These are phyloP conservation scores for Rhodinocichla rosea DNA, from an alignment of 2,113 vertebrate species.

Conservation along the genomic window DNA sequence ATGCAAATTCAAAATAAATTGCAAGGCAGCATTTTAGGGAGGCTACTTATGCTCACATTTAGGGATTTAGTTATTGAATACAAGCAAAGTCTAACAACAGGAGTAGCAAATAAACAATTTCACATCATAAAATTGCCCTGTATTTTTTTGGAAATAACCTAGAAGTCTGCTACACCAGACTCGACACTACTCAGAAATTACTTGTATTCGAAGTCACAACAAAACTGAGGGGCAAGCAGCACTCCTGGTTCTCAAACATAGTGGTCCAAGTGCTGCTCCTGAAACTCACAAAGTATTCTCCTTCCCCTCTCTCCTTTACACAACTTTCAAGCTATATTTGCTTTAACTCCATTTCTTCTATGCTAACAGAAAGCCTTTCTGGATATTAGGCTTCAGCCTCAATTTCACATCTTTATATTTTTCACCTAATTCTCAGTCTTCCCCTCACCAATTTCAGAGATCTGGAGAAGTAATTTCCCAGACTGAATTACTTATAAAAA, in stretches of 20 bases:
- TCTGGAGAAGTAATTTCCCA: constrained; percentile 17
- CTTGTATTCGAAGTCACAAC: neutral
- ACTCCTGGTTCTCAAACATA: neutral
- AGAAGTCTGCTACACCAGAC: neutral
- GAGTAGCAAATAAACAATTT: neutral
- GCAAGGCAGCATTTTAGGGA: neutral
- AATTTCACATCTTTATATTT: neutral
- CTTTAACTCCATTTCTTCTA: neutral
- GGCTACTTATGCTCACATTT: neutral
- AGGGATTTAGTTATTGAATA: neutral
- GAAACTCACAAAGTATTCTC: neutral
- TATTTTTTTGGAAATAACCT: neutral
- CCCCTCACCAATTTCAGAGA: neutral
- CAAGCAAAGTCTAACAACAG: neutral
- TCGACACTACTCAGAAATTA: neutral
- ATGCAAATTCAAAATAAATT: neutral
- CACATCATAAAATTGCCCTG: neutral
- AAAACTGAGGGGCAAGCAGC: neutral
- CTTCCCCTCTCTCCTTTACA: neutral
- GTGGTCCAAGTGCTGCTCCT: neutral
- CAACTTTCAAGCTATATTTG: neutral
- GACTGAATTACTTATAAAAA: constrained; percentile 39
- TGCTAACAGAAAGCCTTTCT: neutral
- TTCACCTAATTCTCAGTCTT: constrained; percentile 3
- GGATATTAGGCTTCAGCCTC: neutral